Conservation (phyloP, 2,797 vertebrate species). For the Acrossocheilus wenchowensis region DNA sequence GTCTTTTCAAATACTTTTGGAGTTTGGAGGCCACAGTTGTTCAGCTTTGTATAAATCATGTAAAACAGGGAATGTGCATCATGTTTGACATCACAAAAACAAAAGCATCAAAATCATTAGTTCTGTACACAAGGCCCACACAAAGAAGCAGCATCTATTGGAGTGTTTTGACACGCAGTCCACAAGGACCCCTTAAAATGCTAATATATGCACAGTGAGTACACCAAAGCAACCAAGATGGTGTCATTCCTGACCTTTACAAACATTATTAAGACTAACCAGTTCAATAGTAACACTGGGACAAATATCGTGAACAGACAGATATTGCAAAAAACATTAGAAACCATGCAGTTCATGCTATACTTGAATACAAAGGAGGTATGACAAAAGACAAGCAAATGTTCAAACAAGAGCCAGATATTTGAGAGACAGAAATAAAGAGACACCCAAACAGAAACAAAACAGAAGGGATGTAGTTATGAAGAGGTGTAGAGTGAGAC, state of each 20-base stretch:
- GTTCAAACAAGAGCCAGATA: neutral
- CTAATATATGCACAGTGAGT: conserved; percentile 25
- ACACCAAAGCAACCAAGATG: conserved; percentile 14
- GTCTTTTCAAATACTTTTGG: neutral
- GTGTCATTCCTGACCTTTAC: conserved; percentile 16
- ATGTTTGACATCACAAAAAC: conserved; percentile 7
- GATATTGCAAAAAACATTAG: neutral
- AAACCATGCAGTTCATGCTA: neutral
- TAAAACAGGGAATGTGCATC: neutral
- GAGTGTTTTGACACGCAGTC: neutral
- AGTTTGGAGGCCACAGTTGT: neutral
- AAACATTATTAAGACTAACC: conserved; percentile 1
- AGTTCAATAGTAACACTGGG: conserved; percentile 8
- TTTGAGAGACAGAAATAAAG: neutral
- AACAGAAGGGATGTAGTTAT: neutral
- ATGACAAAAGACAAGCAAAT: neutral
- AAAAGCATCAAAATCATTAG: conserved; percentile 17
- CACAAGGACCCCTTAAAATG: conserved; percentile 3
- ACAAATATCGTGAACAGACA: neutral
- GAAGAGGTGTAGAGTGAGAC: neutral
- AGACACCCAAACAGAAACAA: neutral
- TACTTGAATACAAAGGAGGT: neutral
- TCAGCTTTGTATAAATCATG: neutral
- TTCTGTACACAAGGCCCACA: neutral
- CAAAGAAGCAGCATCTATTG: conserved; percentile 1